Conservation (phyloP, 1,140 invertebrate species). For the Ceratoteleas bidentatus region DNA sequence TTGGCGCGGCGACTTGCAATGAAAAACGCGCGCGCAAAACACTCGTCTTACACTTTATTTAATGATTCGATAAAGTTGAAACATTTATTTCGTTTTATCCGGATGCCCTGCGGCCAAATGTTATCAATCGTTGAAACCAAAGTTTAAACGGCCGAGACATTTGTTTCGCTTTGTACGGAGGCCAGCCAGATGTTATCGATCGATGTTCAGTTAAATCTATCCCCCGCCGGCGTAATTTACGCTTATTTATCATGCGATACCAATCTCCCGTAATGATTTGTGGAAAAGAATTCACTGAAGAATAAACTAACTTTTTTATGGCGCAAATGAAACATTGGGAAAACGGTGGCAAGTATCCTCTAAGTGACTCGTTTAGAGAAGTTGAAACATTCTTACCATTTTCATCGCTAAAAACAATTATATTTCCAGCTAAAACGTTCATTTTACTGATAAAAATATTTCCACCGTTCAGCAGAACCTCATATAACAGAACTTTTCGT, state of each 20-base stretch:
- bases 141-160: constrained; percentile 55
- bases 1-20: too few relatives aligned
- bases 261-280: neutral
- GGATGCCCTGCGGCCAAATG: constrained; percentile 27
- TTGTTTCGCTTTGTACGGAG: constrained; percentile 49
- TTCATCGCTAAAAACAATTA: too few relatives aligned
- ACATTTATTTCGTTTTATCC: constrained; percentile 54
- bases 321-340: too few relatives aligned
- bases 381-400: too few relatives aligned
- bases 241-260: constrained; percentile 37
- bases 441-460: too few relatives aligned
- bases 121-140: constrained; percentile 56
- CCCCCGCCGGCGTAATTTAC: constrained; percentile 10
- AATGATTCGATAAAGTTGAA: constrained; percentile 58
- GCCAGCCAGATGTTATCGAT: constrained; percentile 53
- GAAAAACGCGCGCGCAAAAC: constrained; percentile 4
- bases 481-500: too few relatives aligned
- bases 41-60: constrained; percentile 47
- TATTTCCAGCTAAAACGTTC: too few relatives aligned
- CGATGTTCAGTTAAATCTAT: constrained; percentile 46
- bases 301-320: too few relatives aligned
- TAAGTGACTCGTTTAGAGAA: too few relatives aligned
- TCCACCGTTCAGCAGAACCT: too few relatives aligned
- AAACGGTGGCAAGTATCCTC: too few relatives aligned
- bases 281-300: neutral